Base-by-base conservation (phyloP, 2,888 invertebrate genomes). In the Drosophila melanosoma region DNA sequence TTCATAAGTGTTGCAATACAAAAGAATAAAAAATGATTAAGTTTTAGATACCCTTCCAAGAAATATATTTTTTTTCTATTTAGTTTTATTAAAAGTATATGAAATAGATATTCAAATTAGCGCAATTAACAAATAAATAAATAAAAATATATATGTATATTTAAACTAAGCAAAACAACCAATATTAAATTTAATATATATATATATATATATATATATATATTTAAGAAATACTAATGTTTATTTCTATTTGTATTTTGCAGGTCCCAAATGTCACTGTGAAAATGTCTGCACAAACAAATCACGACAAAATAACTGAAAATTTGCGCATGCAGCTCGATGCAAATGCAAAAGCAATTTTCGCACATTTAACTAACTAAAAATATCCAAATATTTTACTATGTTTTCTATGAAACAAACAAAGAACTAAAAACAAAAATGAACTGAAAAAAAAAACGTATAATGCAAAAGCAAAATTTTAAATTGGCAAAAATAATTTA, bases 191-290 rank as follows among this genome's bases (percentile, higher is more conserved):
- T 0, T 2, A 36, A 45, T 12, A 3, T 1, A 1, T 15, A 45
- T 23, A 23, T 10, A n/a, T n/a, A n/a, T n/a, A n/a, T n/a, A n/a
- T n/a, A n/a, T n/a, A 45, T 12, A 3, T 1, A 1, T 15, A 45
- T 23, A 23, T 10, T 12, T 0, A 1, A 49, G 33, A 29, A 45
- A 42, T 23, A 57, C 36, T n/a, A 29, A 36, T 33, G 33, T 5
- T 52, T 23, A 49, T 49, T 4, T 52, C 61, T 59, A 23, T 23
- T 38, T 7, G 57, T 54, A 12, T 82, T 78, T 23, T 68, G 17
- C 81, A 86, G 85, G 53, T 35, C 61, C 77, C 81, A 79, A 85
- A 86, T 86, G 85, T 86, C 80, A 82, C 82, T 83, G 88, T 86
- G 79, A 86, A 86, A 86, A 86, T 86, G 85, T 75, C 86, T 78